Conservation (phyloP, 2,797 vertebrate species). For the Urocyon cinereoargenteus region DNA sequence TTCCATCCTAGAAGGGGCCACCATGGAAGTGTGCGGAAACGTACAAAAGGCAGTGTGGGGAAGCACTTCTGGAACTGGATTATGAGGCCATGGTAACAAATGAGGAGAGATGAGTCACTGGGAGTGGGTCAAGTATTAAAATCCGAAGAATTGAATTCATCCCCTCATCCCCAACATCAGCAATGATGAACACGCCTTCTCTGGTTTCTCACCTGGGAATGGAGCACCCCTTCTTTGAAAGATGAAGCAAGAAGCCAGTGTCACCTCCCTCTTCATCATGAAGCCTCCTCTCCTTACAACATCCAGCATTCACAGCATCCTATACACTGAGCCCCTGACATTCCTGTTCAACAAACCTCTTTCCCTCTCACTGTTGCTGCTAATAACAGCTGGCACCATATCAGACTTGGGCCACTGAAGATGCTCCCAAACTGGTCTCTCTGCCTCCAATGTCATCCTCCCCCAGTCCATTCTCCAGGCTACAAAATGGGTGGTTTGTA, state of each 20-base stretch:
- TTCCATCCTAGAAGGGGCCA: background rate
- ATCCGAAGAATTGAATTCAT: background rate
- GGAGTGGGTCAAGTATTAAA: background rate
- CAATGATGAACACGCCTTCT: accelerated
- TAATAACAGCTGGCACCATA: accelerated
- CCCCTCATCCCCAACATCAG: accelerated
- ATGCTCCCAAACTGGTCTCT: background rate
- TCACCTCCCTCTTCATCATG: background rate
- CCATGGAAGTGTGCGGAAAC: accelerated
- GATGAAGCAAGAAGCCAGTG: background rate
- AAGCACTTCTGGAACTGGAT: background rate
- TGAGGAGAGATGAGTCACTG: background rate
- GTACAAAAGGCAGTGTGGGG: background rate
- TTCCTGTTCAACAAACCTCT: background rate
- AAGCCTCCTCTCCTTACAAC: background rate
- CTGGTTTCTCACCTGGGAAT: background rate
- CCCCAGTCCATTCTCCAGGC: accelerated
- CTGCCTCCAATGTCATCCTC: background rate
- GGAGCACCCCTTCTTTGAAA: background rate
- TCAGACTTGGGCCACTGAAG: background rate
- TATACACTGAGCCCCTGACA: background rate
- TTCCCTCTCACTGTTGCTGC: background rate
- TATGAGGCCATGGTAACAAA: background rate
- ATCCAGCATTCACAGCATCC: background rate
- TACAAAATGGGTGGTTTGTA: background rate